Base-by-base conservation (phyloP, 1,140 invertebrate species). In the Charaxes varanes region DNA sequence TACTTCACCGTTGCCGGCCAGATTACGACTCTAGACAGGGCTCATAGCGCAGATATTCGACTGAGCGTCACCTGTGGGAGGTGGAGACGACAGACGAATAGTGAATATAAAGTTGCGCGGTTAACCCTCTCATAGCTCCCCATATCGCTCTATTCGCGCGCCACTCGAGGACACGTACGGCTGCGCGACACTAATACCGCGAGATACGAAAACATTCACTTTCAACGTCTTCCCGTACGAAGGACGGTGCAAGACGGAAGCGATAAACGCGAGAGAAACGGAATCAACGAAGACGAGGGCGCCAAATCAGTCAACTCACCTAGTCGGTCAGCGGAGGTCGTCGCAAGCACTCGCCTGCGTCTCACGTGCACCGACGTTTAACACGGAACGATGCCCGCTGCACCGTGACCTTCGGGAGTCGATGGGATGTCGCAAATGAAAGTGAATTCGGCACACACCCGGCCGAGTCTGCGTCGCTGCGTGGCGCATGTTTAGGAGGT, bases 401-500 rank as follows among this genome's bases (percentile, higher is more conserved):
- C 71, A 70, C 73, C 64, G 64, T 85, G 82, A 85, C 82, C 82
- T 84, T 82, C 82, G 74, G 63, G 63, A 68, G 38, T 70, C 68
- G 76, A 71, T 68, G 71, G 62, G 74, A 79, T 79, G 70, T 77
- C 79, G 70, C 77, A 76, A 82, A 80, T 79, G 82, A 85, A 85
- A 85, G 82, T 85, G 82, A 85, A 85, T 77, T 64, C 66, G 62
- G 71, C 65, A 70, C 57, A 59, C 62, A 62, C 62, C 68, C 74
- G 65, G 52, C 59, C 74, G 66, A 65, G 60, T 66, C 73, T 78
- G 79, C 81, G 81, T 79, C 76, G 76, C 68, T 78, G 82, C 79
- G 74, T 79, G 72, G 82, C 82, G 82, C 80, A 85, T 82, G 79
- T 78, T 77, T 78, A 81, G 71, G 73, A 73, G 76, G 73, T 71